A percentile compares a stretch with the other conserved stretches of the same genome.
These are phyloP conservation scores for Microtus montanus DNA, from an alignment of 2,113 vertebrate species.

Conservation along the genomic window DNA sequence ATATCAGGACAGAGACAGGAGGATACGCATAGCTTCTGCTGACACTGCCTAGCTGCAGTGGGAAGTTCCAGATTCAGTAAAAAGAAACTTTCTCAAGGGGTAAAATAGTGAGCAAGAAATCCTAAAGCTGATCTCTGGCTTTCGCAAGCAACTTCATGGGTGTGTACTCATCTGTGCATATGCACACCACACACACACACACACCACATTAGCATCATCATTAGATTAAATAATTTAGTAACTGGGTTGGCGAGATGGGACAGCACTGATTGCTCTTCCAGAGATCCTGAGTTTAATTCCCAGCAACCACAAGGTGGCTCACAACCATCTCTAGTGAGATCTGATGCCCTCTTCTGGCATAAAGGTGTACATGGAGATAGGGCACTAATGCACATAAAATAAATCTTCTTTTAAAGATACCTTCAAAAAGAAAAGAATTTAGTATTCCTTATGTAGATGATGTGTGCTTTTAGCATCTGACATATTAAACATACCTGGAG, in stretches of 20 bases:
- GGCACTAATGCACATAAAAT: no score
- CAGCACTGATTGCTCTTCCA: no score
- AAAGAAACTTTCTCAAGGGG: neutral
- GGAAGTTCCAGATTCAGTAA: neutral
- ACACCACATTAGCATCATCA: neutral
- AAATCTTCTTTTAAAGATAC: no score
- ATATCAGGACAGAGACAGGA: neutral
- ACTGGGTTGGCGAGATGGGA: no score
- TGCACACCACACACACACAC: neutral
- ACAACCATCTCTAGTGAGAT: no score
- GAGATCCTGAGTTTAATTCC: no score
- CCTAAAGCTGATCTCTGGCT: neutral
- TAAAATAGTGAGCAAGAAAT: neutral
- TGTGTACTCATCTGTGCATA: neutral
- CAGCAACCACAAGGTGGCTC: no score
- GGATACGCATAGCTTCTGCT: neutral
- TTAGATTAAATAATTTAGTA: neutral
- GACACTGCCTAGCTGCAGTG: neutral
- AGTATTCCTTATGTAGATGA: neutral
- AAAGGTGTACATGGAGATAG: no score
- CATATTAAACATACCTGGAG: neutral
- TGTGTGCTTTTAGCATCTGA: slow-evolving; percentile 19
- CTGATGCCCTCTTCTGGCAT: no score
- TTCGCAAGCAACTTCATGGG: no score
- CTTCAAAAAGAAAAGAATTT: neutral